A percentile compares a stretch with the other conserved stretches of the same genome.
These are phyloP conservation scores for Taxidea taxus DNA, from an alignment of 2,113 vertebrate genomes.

Conservation along the genomic window DNA sequence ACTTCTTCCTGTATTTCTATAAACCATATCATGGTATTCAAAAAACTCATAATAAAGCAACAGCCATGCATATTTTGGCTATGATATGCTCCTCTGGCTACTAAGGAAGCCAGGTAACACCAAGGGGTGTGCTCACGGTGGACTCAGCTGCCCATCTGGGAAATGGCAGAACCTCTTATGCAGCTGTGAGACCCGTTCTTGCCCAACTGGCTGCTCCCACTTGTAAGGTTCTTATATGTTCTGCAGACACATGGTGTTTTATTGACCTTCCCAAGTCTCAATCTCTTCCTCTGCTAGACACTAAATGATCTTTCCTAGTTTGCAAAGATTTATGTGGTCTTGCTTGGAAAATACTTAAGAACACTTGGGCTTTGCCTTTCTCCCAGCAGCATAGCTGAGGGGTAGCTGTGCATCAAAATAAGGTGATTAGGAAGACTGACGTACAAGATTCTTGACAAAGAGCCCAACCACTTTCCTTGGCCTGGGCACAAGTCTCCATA, in stretches of 20 bases:
- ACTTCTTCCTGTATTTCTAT: background rate
- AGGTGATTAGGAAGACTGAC: conserved; percentile 73
- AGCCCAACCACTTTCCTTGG: conserved; percentile 69
- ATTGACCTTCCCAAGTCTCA: background rate
- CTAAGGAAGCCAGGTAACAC: background rate
- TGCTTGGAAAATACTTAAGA: conserved; percentile 43
- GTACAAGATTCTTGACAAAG: conserved; percentile 73
- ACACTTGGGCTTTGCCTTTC: conserved; percentile 45
- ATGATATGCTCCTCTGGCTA: background rate
- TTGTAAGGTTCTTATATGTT: background rate
- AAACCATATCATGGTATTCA: background rate
- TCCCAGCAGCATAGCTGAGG: conserved; percentile 33
- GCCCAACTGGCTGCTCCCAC: background rate
- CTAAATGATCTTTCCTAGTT: conserved; percentile 12
- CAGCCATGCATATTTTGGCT: background rate
- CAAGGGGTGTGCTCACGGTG: background rate
- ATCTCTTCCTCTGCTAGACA: background rate
- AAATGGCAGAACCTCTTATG: background rate
- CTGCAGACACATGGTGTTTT: background rate
- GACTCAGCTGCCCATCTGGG: background rate
- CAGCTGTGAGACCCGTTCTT: background rate
- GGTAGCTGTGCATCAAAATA: conserved; percentile 63
- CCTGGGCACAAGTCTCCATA: conserved; percentile 67
- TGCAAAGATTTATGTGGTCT: conserved; percentile 17
- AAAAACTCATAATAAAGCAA: background rate